A percentile compares a stretch with the other conserved stretches of the same genome.
These are phyloP conservation scores for Geodia barretti DNA, from an alignment of 37 sponge, comb jelly and placozoan genomes.

Conservation along the genomic window DNA sequence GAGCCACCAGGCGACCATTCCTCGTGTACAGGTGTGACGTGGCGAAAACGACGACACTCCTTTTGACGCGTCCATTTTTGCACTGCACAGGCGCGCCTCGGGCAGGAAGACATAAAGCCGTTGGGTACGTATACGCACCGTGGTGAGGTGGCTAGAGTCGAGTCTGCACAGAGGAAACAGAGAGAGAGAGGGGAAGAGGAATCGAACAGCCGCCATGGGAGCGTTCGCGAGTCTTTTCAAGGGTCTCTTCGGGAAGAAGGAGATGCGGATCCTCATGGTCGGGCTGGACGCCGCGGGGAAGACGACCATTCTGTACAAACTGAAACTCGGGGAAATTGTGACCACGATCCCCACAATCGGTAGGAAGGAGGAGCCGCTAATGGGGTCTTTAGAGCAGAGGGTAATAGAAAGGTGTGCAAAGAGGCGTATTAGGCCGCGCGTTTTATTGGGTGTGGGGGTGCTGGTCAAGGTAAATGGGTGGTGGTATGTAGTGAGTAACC, in stretches of 20 bases:
- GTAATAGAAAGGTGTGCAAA: neutral
- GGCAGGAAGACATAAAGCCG: neutral
- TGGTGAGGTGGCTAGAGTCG: no score
- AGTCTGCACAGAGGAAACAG: no score
- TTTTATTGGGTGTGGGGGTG: constrained; percentile 2
- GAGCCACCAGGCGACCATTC: constrained; percentile 10
- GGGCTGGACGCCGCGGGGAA: constrained; percentile 99
- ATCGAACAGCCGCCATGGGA: constrained; percentile 33
- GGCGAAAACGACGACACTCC: constrained; percentile 6
- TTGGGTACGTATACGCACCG: neutral
- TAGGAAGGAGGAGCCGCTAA: neutral
- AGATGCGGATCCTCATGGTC: constrained; percentile 99
- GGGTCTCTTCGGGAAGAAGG: constrained; percentile 95
- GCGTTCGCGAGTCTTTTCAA: constrained; percentile 87
- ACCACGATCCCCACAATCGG: constrained; percentile 99
- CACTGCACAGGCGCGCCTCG: neutral
- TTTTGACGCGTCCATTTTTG: constrained; percentile 23
- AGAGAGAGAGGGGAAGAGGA: constrained; percentile 2
- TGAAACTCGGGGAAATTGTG: constrained; percentile 98
- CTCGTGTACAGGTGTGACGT: constrained; percentile 39
- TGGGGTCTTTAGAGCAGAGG: neutral
- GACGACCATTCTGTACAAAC: constrained; percentile 98
- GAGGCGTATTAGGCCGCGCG: neutral
- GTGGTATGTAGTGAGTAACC: neutral
- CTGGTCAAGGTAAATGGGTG: neutral